Conservation (phyloP, 2,888 invertebrate species). For the Apamea crenata region DNA sequence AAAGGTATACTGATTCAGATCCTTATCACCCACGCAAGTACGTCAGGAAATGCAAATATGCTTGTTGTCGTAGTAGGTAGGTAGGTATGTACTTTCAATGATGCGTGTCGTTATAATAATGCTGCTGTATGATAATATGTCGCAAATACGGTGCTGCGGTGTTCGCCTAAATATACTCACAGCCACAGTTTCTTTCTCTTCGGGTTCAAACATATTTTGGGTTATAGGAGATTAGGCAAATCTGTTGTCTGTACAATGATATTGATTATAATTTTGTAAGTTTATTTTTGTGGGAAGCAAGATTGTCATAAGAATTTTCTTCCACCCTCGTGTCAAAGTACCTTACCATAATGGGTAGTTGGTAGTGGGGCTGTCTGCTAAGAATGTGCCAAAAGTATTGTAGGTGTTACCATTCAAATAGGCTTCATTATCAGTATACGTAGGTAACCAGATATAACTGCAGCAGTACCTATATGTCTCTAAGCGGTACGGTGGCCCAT, state of each 20-base stretch:
- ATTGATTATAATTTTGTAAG: neutral
- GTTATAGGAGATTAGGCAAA: neutral
- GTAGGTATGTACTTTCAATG: conserved; percentile 1
- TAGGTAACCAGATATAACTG: neutral
- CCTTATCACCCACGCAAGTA: conserved; percentile 38
- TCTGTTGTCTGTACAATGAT: neutral
- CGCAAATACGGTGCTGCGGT: neutral
- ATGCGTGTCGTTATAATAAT: conserved; percentile 4
- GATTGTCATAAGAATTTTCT: neutral
- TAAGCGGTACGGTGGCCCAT: conserved; percentile 19
- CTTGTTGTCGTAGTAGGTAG: neutral
- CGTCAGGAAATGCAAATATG: conserved; percentile 23
- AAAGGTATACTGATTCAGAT: conserved; percentile 29
- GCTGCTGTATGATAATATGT: neutral
- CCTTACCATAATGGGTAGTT: neutral
- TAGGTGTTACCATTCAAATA: neutral
- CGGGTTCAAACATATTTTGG: neutral
- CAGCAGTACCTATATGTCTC: neutral
- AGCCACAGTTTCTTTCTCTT: neutral
- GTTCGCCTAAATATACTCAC: neutral
- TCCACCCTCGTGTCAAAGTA: neutral
- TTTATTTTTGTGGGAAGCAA: neutral
- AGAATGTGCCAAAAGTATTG: neutral
- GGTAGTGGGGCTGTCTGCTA: neutral
- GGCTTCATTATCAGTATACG: too few species aligned